Evolutionary conservation across 2,113 vertebrate species (phyloP).

Genomic region (Myanophis thanlyinensis): DNA sequence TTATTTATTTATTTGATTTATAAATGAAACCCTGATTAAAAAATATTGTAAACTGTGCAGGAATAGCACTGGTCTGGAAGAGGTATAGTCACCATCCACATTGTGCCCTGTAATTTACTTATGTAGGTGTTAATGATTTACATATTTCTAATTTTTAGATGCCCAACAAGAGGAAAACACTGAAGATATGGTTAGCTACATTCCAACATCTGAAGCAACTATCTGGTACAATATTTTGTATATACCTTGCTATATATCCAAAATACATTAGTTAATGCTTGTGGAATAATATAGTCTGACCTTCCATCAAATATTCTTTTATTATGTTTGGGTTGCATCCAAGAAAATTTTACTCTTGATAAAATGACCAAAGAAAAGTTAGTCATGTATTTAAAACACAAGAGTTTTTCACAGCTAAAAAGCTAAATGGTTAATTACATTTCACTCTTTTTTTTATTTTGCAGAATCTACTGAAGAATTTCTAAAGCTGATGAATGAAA

Average conservation of each 20-base stretch:
- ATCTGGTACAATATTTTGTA: not conserved
- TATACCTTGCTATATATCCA: not conserved
- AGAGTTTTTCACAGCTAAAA: slow-evolving; percentile 23
- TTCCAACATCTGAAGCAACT: not conserved
- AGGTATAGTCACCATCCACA: not conserved
- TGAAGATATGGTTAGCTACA: not conserved
- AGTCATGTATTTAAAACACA: slow-evolving; percentile 11
- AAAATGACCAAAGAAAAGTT: slow-evolving; percentile 20
- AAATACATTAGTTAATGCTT: not conserved
- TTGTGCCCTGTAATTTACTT: not conserved
- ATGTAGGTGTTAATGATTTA: not conserved
- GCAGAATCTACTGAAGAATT: not conserved
- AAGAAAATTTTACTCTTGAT: slow-evolving; percentile 20
- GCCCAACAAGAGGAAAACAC: not conserved
- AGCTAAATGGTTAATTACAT: slow-evolving; percentile 17
- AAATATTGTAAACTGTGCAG: not conserved
- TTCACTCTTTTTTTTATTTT: slow-evolving; percentile 31
- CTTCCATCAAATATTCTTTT: slow-evolving; percentile 4
- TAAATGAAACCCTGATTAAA: not conserved
- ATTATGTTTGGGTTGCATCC: not conserved
- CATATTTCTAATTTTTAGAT: not conserved
- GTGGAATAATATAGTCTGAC: not conserved
- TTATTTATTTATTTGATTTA: too few relatives aligned
- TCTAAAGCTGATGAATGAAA: not conserved
- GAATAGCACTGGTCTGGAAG: not conserved